Conservation (phyloP, 2,113 vertebrate species). For the Misgurnus mizolepis region DNA sequence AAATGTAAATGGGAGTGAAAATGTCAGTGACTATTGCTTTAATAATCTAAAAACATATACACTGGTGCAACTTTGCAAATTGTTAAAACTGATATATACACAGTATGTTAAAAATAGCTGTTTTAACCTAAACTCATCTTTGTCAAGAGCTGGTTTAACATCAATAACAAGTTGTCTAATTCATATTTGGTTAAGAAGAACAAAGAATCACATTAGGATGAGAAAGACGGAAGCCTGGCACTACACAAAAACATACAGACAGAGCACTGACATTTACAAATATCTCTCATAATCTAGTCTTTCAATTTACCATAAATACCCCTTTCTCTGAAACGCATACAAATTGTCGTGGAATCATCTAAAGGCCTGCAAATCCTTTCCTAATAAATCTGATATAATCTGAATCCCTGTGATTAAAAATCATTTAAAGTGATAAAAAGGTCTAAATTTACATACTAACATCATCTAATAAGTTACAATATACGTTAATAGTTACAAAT, state of each 20-base stretch:
- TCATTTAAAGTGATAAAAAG: neutral
- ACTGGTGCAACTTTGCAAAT: slow-evolving; percentile 28
- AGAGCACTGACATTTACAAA: neutral
- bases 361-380: neutral
- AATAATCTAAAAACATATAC: slow-evolving; percentile 6
- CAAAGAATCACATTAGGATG: neutral
- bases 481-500: slow-evolving; percentile 41
- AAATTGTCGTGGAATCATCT: neutral
- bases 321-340: neutral
- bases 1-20: slow-evolving; percentile 3
- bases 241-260: slow-evolving; percentile 41
- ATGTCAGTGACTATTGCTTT: slow-evolving; percentile 28
- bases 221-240: slow-evolving; percentile 53
- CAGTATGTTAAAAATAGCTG: neutral
- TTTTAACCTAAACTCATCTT: neutral
- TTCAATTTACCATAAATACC: neutral
- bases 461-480: slow-evolving; percentile 15
- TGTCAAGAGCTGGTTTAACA: neutral
- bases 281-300: neutral
- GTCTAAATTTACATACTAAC: slow-evolving; percentile 24
- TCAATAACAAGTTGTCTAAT: neutral
- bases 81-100: slow-evolving; percentile 8
- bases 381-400: too few species aligned
- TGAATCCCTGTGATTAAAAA: slow-evolving; percentile 10
- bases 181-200: neutral